Conservation (phyloP, 1,140 invertebrate genomes). For the Aricia agestis region DNA sequence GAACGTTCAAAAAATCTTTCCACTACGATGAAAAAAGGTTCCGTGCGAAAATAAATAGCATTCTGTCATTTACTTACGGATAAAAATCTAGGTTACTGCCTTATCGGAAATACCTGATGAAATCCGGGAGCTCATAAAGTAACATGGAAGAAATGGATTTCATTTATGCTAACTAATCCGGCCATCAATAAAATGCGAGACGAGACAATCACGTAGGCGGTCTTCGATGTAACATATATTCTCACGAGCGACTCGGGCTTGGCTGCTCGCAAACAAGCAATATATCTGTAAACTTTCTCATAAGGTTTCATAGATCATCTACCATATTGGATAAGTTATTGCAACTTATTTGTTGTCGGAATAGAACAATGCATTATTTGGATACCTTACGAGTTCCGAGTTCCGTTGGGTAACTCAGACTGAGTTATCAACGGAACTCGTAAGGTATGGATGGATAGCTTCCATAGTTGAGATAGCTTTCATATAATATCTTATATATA, state of each 20-base stretch:
- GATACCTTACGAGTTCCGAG: background rate
- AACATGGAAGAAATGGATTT: slow-evolving; percentile 3
- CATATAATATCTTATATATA: no score
- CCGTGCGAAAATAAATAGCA: background rate
- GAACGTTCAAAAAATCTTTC: no score
- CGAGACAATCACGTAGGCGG: slow-evolving; percentile 5
- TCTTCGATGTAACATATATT: background rate
- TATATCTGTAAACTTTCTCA: background rate
- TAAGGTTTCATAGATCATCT: background rate
- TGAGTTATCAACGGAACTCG: no score
- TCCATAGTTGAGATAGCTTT: background rate
- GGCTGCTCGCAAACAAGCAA: background rate
- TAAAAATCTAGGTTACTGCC: background rate
- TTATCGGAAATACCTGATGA: no score
- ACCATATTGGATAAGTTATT: background rate
- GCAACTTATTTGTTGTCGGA: background rate
- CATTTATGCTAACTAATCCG: slow-evolving; percentile 10
- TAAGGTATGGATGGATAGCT: no score
- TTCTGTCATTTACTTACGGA: background rate
- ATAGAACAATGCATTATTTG: background rate
- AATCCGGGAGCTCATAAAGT: background rate
- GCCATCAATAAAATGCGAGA: slow-evolving; percentile 4
- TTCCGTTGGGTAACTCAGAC: no score
- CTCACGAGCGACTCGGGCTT: background rate
- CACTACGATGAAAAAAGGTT: no score